These are phyloP conservation scores for Apantesis nais DNA, from an alignment of 2,888 invertebrate species.

Conservation along the genomic window DNA sequence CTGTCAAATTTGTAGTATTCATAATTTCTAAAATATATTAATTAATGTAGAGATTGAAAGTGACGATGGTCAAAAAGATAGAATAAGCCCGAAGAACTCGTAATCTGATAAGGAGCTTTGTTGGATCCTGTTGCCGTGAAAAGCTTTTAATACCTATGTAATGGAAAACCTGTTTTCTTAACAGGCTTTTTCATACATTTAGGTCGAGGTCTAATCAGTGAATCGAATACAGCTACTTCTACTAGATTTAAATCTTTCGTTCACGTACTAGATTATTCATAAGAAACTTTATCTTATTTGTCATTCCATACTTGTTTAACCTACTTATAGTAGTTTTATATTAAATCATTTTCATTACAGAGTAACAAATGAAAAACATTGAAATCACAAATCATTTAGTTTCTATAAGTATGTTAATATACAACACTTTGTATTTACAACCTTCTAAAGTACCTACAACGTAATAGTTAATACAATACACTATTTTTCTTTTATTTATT, in stretches of 20 bases:
- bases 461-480: too few species aligned
- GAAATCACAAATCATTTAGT: background rate
- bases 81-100: background rate
- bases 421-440: too few species aligned
- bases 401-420: too few species aligned
- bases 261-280: background rate
- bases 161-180: background rate
- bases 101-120: background rate
- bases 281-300: background rate
- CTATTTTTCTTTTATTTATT: too few species aligned
- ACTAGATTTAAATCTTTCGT: background rate
- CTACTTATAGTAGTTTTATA: too few species aligned
- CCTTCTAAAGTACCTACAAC: too few species aligned
- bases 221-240: background rate
- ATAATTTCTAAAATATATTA: background rate
- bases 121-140: background rate
- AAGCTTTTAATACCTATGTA: background rate
- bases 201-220: background rate
- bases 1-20: background rate
- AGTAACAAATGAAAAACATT: too few species aligned
- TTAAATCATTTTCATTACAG: too few species aligned
- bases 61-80: background rate
- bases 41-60: background rate
- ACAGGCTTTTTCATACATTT: background rate
- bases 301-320: background rate